Conservation (phyloP, 2,888 invertebrate genomes). For the Quadroppia sp. region DNA sequence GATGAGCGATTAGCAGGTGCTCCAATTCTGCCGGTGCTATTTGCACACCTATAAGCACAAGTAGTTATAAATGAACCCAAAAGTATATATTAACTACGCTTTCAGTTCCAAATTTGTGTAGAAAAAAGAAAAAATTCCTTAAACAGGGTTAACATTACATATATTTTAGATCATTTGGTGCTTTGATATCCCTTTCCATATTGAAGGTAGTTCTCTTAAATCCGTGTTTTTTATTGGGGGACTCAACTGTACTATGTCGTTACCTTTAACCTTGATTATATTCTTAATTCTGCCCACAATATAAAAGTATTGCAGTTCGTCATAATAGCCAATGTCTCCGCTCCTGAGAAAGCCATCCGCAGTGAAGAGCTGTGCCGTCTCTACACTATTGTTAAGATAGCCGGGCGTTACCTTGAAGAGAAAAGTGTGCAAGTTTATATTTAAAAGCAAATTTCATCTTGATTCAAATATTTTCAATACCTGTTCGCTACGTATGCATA, state of each 20-base stretch:
- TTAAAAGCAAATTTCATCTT: not conserved
- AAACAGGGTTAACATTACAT: too few species aligned
- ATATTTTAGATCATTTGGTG: too few species aligned
- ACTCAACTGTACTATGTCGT: too few species aligned
- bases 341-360: not conserved
- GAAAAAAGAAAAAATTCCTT: too few species aligned
- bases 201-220: too few species aligned
- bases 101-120: not conserved
- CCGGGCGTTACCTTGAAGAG: not conserved
- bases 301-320: not conserved
- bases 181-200: too few species aligned
- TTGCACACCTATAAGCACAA: not conserved
- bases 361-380: not conserved
- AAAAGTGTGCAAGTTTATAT: not conserved
- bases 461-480: not conserved
- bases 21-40: not conserved
- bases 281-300: not conserved
- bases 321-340: conserved; percentile 13
- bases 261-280: not conserved
- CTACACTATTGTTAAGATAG: not conserved
- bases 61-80: not conserved
- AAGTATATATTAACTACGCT: not conserved
- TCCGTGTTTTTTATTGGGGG: too few species aligned
- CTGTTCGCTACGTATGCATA: not conserved
- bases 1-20: not conserved